phyloP scores from a whole-genome alignment of 2,888 invertebrate species.

The Drosophila kanekoi region DNA sequence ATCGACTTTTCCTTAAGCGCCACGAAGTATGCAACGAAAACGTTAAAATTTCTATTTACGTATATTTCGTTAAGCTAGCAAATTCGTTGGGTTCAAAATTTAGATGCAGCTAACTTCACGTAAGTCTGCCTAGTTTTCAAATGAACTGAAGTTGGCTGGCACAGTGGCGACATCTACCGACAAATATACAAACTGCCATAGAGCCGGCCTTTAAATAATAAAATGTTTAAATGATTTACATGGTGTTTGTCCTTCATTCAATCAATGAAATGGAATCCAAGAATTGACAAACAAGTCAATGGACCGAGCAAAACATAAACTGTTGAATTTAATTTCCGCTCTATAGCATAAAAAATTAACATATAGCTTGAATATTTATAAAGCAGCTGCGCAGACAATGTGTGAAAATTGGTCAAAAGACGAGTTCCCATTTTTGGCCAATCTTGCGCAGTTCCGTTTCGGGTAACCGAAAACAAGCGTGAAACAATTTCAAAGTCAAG shows the following conservation, averaged over 20 bases:
- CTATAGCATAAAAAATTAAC: constrained; percentile 48
- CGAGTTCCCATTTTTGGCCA: constrained; percentile 50
- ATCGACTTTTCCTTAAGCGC: not conserved
- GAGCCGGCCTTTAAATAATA: not conserved
- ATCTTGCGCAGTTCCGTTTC: constrained; percentile 74
- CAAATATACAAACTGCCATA: not conserved
- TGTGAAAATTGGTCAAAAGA: constrained; percentile 68
- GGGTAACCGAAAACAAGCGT: constrained; percentile 48
- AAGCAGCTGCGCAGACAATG: constrained; percentile 62
- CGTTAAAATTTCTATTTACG: too few species aligned
- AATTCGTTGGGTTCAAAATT: constrained; percentile 16
- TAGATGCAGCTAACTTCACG: not conserved
- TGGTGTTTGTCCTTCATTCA: too few species aligned
- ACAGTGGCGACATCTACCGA: constrained; percentile 36
- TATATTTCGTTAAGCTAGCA: constrained; percentile 29
- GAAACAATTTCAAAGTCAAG: constrained; percentile 28
- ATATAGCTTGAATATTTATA: constrained; percentile 43
- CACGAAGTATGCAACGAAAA: constrained; percentile 39
- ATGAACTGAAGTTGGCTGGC: not conserved
- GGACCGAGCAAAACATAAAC: constrained; percentile 23
- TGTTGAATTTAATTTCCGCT: constrained; percentile 52
- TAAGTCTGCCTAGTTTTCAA: too few species aligned
- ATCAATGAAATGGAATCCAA: too few species aligned
- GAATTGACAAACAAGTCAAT: constrained; percentile 13
- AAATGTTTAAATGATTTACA: constrained; percentile 1